These are phyloP conservation scores for Channa argus DNA, from an alignment of 2,113 vertebrate species.

Conservation along the genomic window DNA sequence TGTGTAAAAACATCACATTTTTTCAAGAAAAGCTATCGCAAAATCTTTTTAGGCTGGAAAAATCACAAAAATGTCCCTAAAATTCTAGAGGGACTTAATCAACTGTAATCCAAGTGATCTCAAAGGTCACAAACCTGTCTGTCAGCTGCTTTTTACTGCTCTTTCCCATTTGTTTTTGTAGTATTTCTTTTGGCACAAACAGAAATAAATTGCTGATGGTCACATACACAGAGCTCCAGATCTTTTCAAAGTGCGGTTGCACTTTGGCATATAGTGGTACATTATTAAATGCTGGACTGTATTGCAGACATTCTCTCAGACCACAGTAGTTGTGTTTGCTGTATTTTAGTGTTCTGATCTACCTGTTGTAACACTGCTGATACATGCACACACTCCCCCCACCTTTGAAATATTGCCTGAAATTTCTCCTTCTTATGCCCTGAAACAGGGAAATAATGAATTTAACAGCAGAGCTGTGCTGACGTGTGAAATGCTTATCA, in stretches of 20 bases:
- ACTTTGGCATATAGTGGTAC: background rate
- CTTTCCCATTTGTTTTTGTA: slow-evolving; percentile 4
- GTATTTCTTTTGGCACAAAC: background rate
- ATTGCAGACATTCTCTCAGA: background rate
- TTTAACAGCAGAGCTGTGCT: slow-evolving; percentile 51
- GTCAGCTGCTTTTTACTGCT: slow-evolving; percentile 6
- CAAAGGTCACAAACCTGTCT: slow-evolving; percentile 15
- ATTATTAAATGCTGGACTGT: background rate
- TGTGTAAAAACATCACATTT: no score
- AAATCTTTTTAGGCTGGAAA: no score
- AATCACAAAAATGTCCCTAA: no score
- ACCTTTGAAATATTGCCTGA: background rate
- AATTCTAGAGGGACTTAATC: no score
- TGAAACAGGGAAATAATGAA: slow-evolving; percentile 55
- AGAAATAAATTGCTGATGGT: background rate
- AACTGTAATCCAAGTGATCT: no score
- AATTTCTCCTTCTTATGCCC: slow-evolving; percentile 1
- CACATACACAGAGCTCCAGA: background rate
- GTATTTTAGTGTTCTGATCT: slow-evolving; percentile 15
- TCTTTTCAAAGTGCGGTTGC: background rate
- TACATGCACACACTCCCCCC: background rate
- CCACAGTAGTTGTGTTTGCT: slow-evolving; percentile 1
- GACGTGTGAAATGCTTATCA: slow-evolving; percentile 63
- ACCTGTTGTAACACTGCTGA: slow-evolving; percentile 9
- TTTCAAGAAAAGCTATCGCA: no score